Evolutionary conservation across 2,888 invertebrate species (phyloP).

Genomic region (Aleiodes leptofemur): DNA sequence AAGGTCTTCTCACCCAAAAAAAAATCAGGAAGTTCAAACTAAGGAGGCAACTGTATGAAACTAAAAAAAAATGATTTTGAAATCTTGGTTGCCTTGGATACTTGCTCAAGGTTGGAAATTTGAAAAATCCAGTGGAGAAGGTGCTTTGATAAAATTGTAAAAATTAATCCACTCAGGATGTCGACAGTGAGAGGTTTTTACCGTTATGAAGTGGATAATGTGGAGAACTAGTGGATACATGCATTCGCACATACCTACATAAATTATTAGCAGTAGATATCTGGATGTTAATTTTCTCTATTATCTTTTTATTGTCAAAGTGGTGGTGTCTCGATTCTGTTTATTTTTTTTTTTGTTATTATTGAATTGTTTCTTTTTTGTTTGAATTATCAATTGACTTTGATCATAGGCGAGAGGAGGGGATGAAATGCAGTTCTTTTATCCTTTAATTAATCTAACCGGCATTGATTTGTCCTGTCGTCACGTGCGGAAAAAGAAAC

Average conservation of each 20-base stretch:
- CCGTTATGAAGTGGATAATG: slow-evolving; percentile 53
- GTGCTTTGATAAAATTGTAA: slow-evolving; percentile 11
- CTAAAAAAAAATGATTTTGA: slow-evolving; percentile 37
- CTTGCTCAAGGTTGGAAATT: slow-evolving; percentile 26
- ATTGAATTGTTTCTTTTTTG: no score
- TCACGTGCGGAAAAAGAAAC: slow-evolving; percentile 34
- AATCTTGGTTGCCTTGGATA: slow-evolving; percentile 7
- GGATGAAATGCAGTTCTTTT: slow-evolving; percentile 20
- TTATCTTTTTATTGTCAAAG: slow-evolving; percentile 14
- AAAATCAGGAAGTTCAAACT: neutral
- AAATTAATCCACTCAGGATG: slow-evolving; percentile 44
- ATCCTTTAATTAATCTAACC: slow-evolving; percentile 29
- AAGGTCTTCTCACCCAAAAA: no score
- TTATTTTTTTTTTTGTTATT: slow-evolving; percentile 48
- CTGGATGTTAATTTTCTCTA: slow-evolving; percentile 12
- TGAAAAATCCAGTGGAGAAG: slow-evolving; percentile 25
- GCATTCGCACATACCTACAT: slow-evolving; percentile 53
- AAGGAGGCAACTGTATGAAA: slow-evolving; percentile 31
- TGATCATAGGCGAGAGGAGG: slow-evolving; percentile 13
- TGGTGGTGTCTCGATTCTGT: slow-evolving; percentile 52
- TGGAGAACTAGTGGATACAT: slow-evolving; percentile 48
- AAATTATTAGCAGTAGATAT: slow-evolving; percentile 51
- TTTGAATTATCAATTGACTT: slow-evolving; percentile 12
- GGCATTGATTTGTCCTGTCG: slow-evolving; percentile 43
- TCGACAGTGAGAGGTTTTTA: slow-evolving; percentile 55